Percentiles rank a stretch among this genome's conserved stretches.
Evolutionary conservation across 2,888 invertebrate species (phyloP).

Genomic region (Invenusta paracnida): DNA sequence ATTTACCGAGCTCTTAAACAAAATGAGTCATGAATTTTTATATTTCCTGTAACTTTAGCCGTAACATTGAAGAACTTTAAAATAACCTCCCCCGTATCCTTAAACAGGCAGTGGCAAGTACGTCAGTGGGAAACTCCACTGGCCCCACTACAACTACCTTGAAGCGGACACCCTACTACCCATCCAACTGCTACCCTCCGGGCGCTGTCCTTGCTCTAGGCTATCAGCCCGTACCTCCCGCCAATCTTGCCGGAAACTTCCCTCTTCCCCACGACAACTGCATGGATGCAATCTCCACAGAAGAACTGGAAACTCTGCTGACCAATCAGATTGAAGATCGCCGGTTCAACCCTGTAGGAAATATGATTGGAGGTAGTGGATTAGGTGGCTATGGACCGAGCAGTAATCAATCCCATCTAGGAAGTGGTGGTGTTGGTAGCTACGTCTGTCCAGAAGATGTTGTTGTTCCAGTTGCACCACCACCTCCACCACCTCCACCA

Average conservation of each 20-base stretch:
- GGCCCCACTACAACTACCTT: not conserved
- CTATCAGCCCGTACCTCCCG: not conserved
- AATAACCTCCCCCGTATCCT: too few relatives aligned
- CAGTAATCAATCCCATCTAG: not conserved
- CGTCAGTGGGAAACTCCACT: not conserved
- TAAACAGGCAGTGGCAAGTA: not conserved
- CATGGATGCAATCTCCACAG: not conserved
- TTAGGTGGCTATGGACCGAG: too few relatives aligned
- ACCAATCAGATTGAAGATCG: conserved; percentile 14
- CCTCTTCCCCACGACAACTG: not conserved
- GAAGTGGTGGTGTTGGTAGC: not conserved
- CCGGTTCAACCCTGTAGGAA: not conserved
- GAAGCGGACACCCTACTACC: not conserved
- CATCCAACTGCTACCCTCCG: not conserved
- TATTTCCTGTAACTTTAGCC: too few relatives aligned
- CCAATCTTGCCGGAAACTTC: not conserved
- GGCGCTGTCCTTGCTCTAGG: not conserved
- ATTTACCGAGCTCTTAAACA: too few relatives aligned
- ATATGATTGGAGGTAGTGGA: not conserved
- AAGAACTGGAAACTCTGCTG: not conserved
- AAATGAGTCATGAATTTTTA: too few relatives aligned
- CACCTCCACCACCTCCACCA: not conserved
- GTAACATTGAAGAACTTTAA: too few relatives aligned
- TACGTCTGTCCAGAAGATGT: not conserved
- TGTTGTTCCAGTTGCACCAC: not conserved